Conservation (phyloP, 2,113 vertebrate species). For the Acanthochromis polyacanthus region DNA sequence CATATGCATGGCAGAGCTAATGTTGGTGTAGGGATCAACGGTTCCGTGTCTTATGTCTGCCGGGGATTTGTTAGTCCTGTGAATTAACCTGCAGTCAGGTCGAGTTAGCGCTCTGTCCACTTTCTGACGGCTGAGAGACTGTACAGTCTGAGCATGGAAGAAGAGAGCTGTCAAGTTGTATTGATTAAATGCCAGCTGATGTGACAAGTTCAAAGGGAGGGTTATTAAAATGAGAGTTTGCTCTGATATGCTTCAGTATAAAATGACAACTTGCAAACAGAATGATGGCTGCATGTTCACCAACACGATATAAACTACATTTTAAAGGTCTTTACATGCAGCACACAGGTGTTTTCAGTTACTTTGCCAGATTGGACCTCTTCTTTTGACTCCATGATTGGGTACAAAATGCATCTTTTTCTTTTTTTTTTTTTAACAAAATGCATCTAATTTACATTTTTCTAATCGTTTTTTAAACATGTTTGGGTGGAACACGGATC, state of each 20-base stretch:
- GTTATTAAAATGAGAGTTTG: constrained; percentile 43
- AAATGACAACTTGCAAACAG: constrained; percentile 43
- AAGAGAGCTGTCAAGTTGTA: constrained; percentile 43
- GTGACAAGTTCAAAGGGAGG: constrained; percentile 59
- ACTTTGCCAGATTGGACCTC: not conserved
- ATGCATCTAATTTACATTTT: no score
- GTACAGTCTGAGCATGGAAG: constrained; percentile 20
- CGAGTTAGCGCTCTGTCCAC: constrained; percentile 31
- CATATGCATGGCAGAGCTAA: constrained; percentile 9
- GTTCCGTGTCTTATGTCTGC: constrained; percentile 1
- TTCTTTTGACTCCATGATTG: not conserved
- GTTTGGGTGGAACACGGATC: no score
- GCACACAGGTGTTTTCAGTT: not conserved
- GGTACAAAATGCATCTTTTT: no score
- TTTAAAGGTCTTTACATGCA: not conserved
- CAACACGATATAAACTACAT: not conserved
- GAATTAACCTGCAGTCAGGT: constrained; percentile 63
- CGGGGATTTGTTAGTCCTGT: constrained; percentile 35
- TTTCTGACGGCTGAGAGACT: constrained; percentile 37
- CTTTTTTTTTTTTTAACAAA: no score
- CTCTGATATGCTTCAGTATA: constrained; percentile 15
- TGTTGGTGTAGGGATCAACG: constrained; percentile 33
- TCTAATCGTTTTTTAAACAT: no score
- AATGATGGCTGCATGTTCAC: not conserved
- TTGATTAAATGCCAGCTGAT: constrained; percentile 52